These are phyloP conservation scores for Hippocampus kuda DNA, from an alignment of 2,797 vertebrate genomes.

Conservation along the genomic window DNA sequence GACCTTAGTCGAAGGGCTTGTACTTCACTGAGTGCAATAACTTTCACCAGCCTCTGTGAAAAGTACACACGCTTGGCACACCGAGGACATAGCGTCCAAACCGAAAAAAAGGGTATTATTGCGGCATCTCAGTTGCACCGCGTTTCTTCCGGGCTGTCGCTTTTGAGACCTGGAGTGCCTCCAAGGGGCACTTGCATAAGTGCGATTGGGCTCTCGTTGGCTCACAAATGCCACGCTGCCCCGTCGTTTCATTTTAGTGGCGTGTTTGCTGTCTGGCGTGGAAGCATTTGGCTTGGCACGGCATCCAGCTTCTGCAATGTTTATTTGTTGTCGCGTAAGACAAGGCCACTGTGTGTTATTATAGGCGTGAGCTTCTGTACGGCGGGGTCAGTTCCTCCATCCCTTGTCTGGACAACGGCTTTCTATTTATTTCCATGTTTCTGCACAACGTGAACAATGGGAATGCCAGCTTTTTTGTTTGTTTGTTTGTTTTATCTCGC, in stretches of 20 bases:
- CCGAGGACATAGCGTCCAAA: constrained; percentile 19
- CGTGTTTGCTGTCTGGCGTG: constrained; percentile 62
- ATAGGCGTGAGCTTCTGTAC: constrained; percentile 43
- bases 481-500: constrained; percentile 4
- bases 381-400: constrained; percentile 60
- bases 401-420: constrained; percentile 38
- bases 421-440: constrained; percentile 31
- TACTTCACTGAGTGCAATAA: background rate
- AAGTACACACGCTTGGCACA: constrained; percentile 45
- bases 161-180: constrained; percentile 48
- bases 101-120: constrained; percentile 33
- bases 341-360: constrained; percentile 37
- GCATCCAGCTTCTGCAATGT: constrained; percentile 45
- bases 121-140: constrained; percentile 54
- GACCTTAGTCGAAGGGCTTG: too few relatives aligned
- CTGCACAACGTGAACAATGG: constrained; percentile 7
- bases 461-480: background rate
- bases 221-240: constrained; percentile 59
- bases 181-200: constrained; percentile 49
- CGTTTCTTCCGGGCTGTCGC: constrained; percentile 45
- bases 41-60: constrained; percentile 38
- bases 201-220: constrained; percentile 35
- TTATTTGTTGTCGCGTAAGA: constrained; percentile 68
- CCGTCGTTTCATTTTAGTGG: constrained; percentile 66
- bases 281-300: constrained; percentile 59